phyloP scores from a whole-genome alignment of 30 jellyfish, hydroid and myxozoan genomes.

The Sanderia malayensis region DNA sequence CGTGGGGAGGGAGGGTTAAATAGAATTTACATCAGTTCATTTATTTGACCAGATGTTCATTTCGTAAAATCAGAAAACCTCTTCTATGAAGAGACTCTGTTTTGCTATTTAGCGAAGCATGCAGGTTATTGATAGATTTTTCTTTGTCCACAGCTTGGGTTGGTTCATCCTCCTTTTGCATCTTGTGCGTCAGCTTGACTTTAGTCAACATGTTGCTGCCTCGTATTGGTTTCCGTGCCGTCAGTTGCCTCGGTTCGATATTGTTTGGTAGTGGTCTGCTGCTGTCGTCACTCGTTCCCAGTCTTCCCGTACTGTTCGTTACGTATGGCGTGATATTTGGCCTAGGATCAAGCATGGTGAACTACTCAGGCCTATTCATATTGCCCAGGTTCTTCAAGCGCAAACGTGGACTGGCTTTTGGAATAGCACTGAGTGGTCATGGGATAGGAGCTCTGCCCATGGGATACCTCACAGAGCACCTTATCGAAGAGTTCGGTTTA shows the following conservation, averaged over 20 bases:
- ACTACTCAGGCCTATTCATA: conserved; percentile 38
- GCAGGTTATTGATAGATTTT: not conserved
- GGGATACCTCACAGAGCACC: conserved; percentile 45
- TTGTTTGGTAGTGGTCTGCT: conserved; percentile 52
- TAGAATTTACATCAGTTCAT: no score
- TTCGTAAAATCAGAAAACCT: no score
- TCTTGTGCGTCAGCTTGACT: conserved; percentile 29
- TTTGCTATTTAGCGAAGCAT: no score
- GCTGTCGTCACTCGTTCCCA: conserved; percentile 33
- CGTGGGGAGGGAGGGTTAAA: no score
- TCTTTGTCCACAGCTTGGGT: conserved; percentile 53
- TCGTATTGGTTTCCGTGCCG: conserved; percentile 57
- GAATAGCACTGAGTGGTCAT: conserved; percentile 58
- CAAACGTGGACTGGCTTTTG: conserved; percentile 52
- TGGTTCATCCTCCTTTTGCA: conserved; percentile 53
- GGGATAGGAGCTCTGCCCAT: conserved; percentile 66
- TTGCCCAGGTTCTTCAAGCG: conserved; percentile 48
- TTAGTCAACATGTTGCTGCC: conserved; percentile 47
- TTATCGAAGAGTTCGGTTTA: conserved; percentile 32
- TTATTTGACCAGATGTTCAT: no score
- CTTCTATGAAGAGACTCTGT: no score
- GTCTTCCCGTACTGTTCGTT: conserved; percentile 23
- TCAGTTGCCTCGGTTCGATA: conserved; percentile 57
- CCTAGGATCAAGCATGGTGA: conserved; percentile 40
- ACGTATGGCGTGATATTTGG: conserved; percentile 55